Evolutionary conservation across 1,140 invertebrate species (phyloP).

Genomic region (Scaptomyza montana): DNA sequence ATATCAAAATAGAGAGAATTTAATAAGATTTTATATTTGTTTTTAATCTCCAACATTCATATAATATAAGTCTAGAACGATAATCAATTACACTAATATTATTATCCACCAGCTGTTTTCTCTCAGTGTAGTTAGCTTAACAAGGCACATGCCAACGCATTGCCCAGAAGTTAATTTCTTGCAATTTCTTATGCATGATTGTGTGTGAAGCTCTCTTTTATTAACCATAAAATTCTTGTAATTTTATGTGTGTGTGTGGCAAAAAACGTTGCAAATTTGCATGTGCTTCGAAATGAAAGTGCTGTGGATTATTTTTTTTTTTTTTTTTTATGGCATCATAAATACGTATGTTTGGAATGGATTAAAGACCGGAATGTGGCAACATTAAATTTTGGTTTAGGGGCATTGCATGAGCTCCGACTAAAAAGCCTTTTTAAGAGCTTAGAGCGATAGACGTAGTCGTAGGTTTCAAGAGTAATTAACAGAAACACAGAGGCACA

Average conservation of each 20-base stretch:
- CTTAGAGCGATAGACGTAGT: slow-evolving; percentile 12
- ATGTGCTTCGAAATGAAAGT: slow-evolving; percentile 33
- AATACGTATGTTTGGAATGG: slow-evolving; percentile 47
- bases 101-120: neutral
- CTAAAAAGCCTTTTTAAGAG: slow-evolving; percentile 43
- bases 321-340: slow-evolving; percentile 45
- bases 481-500: slow-evolving; percentile 38
- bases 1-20: no score
- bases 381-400: slow-evolving; percentile 37
- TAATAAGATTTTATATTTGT: no score
- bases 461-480: slow-evolving; percentile 53
- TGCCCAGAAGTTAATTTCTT: slow-evolving; percentile 51
- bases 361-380: slow-evolving; percentile 44
- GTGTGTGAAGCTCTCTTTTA: slow-evolving; percentile 40
- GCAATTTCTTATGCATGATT: slow-evolving; percentile 27
- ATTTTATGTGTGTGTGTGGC: slow-evolving; percentile 54
- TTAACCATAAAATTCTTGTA: slow-evolving; percentile 61
- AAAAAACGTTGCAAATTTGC: slow-evolving; percentile 57
- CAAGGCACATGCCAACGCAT: slow-evolving; percentile 46
- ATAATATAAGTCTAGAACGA: no score
- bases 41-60: no score
- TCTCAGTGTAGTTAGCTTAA: slow-evolving; percentile 20
- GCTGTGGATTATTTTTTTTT: slow-evolving; percentile 31
- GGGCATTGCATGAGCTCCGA: neutral
- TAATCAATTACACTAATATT: neutral